Conservation (phyloP, 2,113 vertebrate genomes). For the Lepisosteus osseus region DNA sequence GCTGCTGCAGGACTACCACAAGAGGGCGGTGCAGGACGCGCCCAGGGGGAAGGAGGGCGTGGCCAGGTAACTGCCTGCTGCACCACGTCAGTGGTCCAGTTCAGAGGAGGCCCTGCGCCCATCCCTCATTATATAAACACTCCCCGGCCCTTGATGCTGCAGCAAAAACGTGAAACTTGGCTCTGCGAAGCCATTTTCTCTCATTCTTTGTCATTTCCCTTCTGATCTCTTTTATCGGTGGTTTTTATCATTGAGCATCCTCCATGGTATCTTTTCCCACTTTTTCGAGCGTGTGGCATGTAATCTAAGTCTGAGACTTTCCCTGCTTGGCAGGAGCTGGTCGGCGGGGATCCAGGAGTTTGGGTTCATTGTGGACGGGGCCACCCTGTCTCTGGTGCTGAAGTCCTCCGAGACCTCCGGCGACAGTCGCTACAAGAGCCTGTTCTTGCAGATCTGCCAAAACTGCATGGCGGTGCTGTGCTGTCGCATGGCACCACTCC, state of each 20-base stretch:
- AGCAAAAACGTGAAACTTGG: too few species aligned
- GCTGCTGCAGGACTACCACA: constrained; percentile 84
- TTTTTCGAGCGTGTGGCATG: not conserved
- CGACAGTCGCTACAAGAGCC: constrained; percentile 79
- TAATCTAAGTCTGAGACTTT: not conserved
- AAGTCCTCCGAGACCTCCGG: constrained; percentile 76
- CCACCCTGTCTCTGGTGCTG: constrained; percentile 84
- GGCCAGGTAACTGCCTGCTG: constrained; percentile 66
- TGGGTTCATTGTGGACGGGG: constrained; percentile 91
- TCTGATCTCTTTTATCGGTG: too few species aligned
- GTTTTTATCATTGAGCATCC: too few species aligned
- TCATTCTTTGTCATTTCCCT: too few species aligned
- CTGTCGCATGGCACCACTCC: constrained; percentile 94
- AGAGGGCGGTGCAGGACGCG: constrained; percentile 78
- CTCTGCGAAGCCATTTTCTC: too few species aligned
- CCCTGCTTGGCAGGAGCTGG: constrained; percentile 72
- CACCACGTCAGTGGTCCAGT: not conserved
- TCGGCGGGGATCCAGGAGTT: constrained; percentile 75
- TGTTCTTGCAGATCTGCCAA: constrained; percentile 93
- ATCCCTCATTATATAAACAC: not conserved
- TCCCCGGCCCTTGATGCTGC: too few species aligned
- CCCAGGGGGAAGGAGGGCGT: constrained; percentile 64
- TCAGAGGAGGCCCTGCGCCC: not conserved
- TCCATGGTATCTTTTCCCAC: not conserved
- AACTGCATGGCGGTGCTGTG: constrained; percentile 92